Evolutionary conservation across 2,113 vertebrate genomes (phyloP), one percentile per base, ranked within the genome.

Genomic region (Poeciliopsis occidentalis): DNA sequence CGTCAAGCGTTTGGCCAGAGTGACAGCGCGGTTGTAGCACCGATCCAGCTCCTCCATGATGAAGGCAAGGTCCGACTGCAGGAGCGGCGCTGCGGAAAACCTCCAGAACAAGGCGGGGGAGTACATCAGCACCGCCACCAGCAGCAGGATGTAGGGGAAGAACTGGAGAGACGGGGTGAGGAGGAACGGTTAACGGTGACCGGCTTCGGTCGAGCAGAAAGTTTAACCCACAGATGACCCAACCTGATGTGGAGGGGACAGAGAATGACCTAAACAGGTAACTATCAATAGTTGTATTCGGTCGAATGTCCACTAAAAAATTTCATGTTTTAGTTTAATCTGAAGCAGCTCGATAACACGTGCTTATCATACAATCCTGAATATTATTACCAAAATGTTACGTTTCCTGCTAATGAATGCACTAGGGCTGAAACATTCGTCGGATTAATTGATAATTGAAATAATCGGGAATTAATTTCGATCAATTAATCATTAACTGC

Each of bases 21-120:
- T 96, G 82, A 99, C 96, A 1, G 96, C 95, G 0, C 95, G 92
- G 87, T 99, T 99, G 84, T 99, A 99, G 65, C 95, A 94, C 64
- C 95, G 96, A 93, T 99, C 97, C 78, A 99, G 86, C 73, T 98
- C 96, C 86, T 98, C 97, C 95, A 99, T 96, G 76, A 99, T 97
- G 72, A 99, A 99, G 79, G 95, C 95, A 54, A 99, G 91, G 88
- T 99, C 98, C 3, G 97, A 97, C 85, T 93, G 96, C 60, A 99
- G 95, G 60, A 95, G 95, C 0, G 96, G 97, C 0, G 95, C 95
- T 0, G 95, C 96, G 0, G 94, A 90, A 62, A 98, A 97, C 32
- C 95, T 95, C 97, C 98, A 99, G 92, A 97, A 97, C 82, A 99
- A 66, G 0, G 93, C 90, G 0, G 97, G 97, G 4, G 95, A 81